Evolutionary conservation across 2,888 invertebrate species (phyloP).

Genomic region (Eugnorisma glareosa): DNA sequence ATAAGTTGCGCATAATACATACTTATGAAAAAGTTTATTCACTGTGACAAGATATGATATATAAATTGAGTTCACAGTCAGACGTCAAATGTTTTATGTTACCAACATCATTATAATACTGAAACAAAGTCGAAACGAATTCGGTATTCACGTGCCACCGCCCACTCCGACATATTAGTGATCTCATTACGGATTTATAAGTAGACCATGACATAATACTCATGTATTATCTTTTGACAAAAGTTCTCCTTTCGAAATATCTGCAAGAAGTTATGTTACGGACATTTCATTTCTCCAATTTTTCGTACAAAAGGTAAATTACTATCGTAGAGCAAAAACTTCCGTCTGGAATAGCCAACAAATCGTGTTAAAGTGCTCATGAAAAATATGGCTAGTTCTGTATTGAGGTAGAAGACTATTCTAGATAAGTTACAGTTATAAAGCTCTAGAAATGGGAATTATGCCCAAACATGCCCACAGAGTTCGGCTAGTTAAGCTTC

Average conservation of each 20-base stretch:
- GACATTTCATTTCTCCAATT: conserved; percentile 12
- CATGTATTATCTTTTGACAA: conserved; percentile 3
- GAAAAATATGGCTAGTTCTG: conserved; percentile 48
- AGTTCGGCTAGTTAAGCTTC: conserved; percentile 59
- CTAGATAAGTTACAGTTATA: conserved; percentile 52
- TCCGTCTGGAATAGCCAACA: conserved; percentile 34
- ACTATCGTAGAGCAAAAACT: conserved; percentile 27
- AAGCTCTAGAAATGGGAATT: conserved; percentile 60
- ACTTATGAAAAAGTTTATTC: not conserved
- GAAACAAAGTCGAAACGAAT: conserved; percentile 18
- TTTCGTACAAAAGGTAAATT: conserved; percentile 12
- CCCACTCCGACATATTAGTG: not conserved
- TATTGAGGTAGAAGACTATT: conserved; percentile 55
- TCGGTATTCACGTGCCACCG: conserved; percentile 13
- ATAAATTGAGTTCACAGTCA: conserved; percentile 2
- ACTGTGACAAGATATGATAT: not conserved
- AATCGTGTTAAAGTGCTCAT: conserved; percentile 48
- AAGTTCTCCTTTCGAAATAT: conserved; percentile 1
- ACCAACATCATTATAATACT: not conserved
- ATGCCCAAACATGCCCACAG: conserved; percentile 62
- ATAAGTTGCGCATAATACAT: not conserved
- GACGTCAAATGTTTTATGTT: not conserved
- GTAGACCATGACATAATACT: not conserved
- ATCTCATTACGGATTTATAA: conserved; percentile 24
- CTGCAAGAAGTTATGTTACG: not conserved